Base-by-base conservation (phyloP, 2,113 vertebrate species). In the Crotalus tigris region DNA sequence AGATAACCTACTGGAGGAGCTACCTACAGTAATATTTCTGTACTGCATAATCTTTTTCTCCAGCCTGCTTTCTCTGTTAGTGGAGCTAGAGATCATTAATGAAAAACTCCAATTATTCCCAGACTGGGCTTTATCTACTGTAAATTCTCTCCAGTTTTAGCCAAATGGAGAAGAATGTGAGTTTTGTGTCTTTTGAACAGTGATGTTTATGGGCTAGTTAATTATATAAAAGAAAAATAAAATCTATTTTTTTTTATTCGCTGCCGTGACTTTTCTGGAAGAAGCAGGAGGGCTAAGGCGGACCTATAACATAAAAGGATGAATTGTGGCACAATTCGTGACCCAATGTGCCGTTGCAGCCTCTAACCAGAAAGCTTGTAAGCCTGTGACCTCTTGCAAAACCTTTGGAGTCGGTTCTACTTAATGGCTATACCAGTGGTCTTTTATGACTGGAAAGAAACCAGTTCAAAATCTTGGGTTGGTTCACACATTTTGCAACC, bases 401-500 rank as follows among this genome's bases (percentile, higher is more conserved):
- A 29, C 86, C 1, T 94, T 94, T 12, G 92, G 90, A 13, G 90
- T 93, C 29, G 61, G 93, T 26, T 92, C 92, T 17, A 90, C 92
- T 4, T 55, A 90, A 59, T 54, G 61, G 87, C 87, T 88, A 0
- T 88, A 90, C 51, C 75, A 91, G 75, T 81, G 90, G 1, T 2
- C 75, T 15, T 81, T 81, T 12, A 44, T 21, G 17, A 44, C 91
- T 11, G 92, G 90, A 0, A 6, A 93, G 54, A 85, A 90, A 0
- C 81, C 92, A 1, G 90, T 88, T 39, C 7, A 57, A 93, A 3
- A 91, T 58, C 19, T 94, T 93, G 17, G 0, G 3, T 93, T 3
- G 49, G 91, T 21, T 93, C 94, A 33, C 81, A 69, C 59, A 29
- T 93, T 46, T 64, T 69, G 5, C 90, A 91, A 11, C 88, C 87